Conservation (phyloP, 2,113 vertebrate genomes). For the Mustela lutreola region DNA sequence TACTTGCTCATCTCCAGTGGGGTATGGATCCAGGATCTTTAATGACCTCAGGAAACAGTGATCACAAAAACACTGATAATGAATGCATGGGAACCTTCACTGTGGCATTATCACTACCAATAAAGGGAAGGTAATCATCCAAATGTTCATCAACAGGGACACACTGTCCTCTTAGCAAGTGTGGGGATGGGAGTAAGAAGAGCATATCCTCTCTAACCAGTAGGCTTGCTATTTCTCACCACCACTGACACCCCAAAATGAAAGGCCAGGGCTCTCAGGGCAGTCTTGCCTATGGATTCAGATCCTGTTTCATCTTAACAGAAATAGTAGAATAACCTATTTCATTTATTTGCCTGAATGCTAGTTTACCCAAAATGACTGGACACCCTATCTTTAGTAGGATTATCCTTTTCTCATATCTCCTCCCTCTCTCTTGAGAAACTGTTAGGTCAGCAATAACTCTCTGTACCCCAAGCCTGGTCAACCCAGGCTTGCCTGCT, state of each 20-base stretch:
- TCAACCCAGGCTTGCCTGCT: neutral
- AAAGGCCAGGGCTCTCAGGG: neutral
- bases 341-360: constrained; percentile 7
- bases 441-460: constrained; percentile 2
- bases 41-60: neutral
- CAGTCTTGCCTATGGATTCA: neutral
- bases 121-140: neutral
- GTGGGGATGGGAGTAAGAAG: neutral
- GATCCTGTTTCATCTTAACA: constrained; percentile 14
- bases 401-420: neutral
- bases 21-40: neutral
- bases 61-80: neutral
- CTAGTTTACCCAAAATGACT: neutral
- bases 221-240: neutral
- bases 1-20: neutral
- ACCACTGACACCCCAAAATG: neutral
- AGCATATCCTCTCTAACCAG: neutral
- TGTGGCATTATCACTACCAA: neutral
- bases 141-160: constrained; percentile 1
- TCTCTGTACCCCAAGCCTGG: neutral
- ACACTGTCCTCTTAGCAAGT: neutral
- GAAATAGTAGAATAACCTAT: neutral
- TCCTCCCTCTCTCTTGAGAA: neutral
- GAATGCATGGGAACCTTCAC: neutral
- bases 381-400: neutral